phyloP scores from a whole-genome alignment of 2,888 invertebrate genomes.

The Diloba caeruleocephala region DNA sequence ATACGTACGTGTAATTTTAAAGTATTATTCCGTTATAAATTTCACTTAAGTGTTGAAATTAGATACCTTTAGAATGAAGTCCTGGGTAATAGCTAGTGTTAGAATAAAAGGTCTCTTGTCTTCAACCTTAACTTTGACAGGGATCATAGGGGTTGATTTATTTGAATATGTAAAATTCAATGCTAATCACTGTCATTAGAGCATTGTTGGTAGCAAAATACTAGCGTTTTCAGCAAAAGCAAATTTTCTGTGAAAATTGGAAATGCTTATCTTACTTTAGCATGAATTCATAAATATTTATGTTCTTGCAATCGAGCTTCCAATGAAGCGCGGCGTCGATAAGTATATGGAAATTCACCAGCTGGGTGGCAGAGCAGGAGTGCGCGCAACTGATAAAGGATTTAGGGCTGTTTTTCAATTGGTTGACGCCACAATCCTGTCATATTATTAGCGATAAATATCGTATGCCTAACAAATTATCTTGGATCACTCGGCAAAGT shows the following conservation, averaged over 20 bases:
- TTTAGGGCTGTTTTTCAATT: constrained; percentile 78
- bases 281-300: constrained; percentile 64
- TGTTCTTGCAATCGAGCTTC: constrained; percentile 60
- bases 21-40: no score
- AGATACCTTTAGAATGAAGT: no score
- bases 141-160: background rate
- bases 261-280: constrained; percentile 38
- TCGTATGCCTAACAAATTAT: constrained; percentile 49
- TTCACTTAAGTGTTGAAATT: no score
- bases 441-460: constrained; percentile 68
- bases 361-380: constrained; percentile 66
- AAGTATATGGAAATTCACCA: constrained; percentile 76
- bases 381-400: constrained; percentile 77
- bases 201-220: background rate
- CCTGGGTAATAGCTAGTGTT: no score
- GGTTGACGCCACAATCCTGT: constrained; percentile 61
- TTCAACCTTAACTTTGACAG: background rate
- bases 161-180: no score
- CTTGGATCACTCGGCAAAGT: constrained; percentile 53
- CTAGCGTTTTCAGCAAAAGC: background rate
- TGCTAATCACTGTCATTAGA: no score
- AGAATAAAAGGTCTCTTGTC: background rate
- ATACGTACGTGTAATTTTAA: no score
- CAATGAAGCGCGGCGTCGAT: constrained; percentile 71
- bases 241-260: constrained; percentile 12